A percentile compares a stretch with the other conserved stretches of the same genome.
Evolutionary conservation across 2,888 invertebrate species (phyloP).

Genomic region (Amitus sp.): DNA sequence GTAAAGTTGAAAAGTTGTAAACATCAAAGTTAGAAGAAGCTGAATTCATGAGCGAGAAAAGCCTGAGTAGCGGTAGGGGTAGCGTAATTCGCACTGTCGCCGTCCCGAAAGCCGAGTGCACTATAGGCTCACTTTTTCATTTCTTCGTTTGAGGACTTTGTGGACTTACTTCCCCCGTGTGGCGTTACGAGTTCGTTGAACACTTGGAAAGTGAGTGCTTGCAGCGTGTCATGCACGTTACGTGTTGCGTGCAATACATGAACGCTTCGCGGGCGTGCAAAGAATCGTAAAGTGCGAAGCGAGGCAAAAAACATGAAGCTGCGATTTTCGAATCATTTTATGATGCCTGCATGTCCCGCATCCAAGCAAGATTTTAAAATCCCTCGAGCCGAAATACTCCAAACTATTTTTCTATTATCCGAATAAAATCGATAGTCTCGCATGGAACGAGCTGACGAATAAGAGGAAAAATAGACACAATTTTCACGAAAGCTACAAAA

Average conservation of each 20-base stretch:
- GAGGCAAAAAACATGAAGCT: constrained; percentile 19
- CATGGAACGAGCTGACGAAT: constrained; percentile 33
- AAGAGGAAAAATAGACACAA: constrained; percentile 35
- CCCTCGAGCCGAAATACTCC: constrained; percentile 43
- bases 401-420: constrained; percentile 45
- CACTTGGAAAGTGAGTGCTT: neutral
- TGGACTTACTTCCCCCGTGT: neutral
- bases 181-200: neutral
- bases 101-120: constrained; percentile 9
- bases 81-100: constrained; percentile 8
- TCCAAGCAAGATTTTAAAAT: constrained; percentile 38
- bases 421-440: constrained; percentile 45
- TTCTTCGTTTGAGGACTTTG: constrained; percentile 1
- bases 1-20: constrained; percentile 14
- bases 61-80: constrained; percentile 4
- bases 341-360: constrained; percentile 34
- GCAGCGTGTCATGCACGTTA: neutral
- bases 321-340: neutral
- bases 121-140: constrained; percentile 6
- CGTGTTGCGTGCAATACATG: neutral
- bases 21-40: neutral
- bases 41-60: neutral
- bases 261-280: neutral
- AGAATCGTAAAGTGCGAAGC: constrained; percentile 3
- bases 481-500: constrained; percentile 23